Evolutionary conservation across 2,888 invertebrate species (phyloP).

Genomic region (Ephialtes manifestator): DNA sequence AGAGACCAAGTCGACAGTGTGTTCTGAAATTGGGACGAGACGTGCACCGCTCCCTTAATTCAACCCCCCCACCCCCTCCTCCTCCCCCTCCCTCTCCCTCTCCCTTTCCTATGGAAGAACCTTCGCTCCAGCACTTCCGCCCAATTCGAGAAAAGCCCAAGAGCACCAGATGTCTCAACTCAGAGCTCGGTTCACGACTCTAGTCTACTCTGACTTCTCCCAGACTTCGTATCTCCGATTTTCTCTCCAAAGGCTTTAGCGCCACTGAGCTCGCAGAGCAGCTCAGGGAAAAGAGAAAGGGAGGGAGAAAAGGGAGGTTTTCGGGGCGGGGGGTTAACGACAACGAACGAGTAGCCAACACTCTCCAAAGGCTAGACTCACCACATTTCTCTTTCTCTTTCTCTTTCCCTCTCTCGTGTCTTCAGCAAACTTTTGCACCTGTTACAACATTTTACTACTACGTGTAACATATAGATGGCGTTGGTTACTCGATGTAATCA

Average conservation of each 20-base stretch:
- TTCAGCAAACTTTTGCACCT: slow-evolving; percentile 61
- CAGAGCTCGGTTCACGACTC: slow-evolving; percentile 40
- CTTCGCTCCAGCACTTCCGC: slow-evolving; percentile 38
- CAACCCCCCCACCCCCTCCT: slow-evolving; percentile 47
- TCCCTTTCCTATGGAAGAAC: background rate
- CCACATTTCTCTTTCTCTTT: slow-evolving; percentile 49
- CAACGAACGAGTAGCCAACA: slow-evolving; percentile 48
- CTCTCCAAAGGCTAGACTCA: slow-evolving; percentile 45
- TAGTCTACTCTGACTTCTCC: slow-evolving; percentile 60
- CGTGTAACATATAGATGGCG: slow-evolving; percentile 34
- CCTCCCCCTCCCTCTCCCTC: background rate
- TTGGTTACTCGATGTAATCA: slow-evolving; percentile 50
- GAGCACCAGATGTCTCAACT: slow-evolving; percentile 68
- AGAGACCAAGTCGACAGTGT: slow-evolving; percentile 30
- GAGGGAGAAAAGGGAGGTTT: background rate
- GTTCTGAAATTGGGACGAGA: slow-evolving; percentile 66
- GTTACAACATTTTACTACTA: slow-evolving; percentile 50
- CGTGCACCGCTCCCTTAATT: slow-evolving; percentile 67
- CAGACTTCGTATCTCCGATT: slow-evolving; percentile 43
- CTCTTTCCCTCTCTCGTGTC: slow-evolving; percentile 26
- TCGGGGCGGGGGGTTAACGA: slow-evolving; percentile 18
- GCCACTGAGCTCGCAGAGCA: slow-evolving; percentile 36
- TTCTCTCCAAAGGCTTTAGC: slow-evolving; percentile 38
- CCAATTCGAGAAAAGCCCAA: slow-evolving; percentile 65
- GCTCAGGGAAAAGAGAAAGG: background rate